Conservation (phyloP, 2,888 invertebrate genomes). For the Agelastica alni region DNA sequence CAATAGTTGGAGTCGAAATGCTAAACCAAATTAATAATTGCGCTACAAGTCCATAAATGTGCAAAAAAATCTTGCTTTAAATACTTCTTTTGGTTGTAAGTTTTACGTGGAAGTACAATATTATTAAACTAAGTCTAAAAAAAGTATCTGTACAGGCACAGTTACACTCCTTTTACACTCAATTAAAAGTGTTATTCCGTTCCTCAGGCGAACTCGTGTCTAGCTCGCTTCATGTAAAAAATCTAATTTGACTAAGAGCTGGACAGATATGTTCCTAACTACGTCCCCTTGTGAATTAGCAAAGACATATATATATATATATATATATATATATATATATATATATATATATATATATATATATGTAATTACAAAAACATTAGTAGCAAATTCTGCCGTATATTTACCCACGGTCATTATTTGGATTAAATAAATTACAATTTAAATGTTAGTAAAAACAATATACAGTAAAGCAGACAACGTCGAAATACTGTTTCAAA, state of each 20-base stretch:
- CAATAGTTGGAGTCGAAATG: no score
- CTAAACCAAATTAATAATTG: not conserved
- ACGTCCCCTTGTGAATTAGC: not conserved
- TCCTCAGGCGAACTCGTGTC: slow-evolving; percentile 1
- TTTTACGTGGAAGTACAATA: not conserved
- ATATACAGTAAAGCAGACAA: no score
- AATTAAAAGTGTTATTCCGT: not conserved
- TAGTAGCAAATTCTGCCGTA: no score
- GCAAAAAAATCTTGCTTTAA: no score
- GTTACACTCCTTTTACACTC: not conserved
- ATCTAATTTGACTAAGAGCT: slow-evolving; percentile 16
- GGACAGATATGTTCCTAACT: slow-evolving; percentile 16
- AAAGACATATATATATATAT: not conserved
- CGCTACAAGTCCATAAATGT: not conserved
- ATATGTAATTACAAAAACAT: no score
- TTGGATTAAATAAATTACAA: no score
- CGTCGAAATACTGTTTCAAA: no score
- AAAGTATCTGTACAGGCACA: slow-evolving; percentile 11
- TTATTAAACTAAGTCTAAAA: not conserved
- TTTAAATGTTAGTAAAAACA: no score
- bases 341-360: no score
- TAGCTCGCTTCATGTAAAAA: slow-evolving; percentile 13
- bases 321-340: no score
- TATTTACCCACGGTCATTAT: no score
- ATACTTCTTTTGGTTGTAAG: not conserved